Conservation (phyloP, 2,888 invertebrate genomes). For the Darwinula stevensoni region DNA sequence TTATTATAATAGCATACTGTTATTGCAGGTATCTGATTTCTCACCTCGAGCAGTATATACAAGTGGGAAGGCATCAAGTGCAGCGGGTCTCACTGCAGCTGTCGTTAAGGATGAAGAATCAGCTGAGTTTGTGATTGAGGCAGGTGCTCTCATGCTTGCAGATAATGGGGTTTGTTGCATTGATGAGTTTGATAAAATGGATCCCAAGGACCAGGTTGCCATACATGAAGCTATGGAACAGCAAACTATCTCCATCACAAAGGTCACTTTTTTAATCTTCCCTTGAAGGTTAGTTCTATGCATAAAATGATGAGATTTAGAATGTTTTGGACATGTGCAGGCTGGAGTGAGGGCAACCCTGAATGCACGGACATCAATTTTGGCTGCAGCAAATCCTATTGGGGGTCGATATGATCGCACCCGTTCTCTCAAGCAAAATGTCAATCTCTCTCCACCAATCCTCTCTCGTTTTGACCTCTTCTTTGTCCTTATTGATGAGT, state of each 20-base stretch:
- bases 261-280: no score
- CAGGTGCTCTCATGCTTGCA: constrained; percentile 96
- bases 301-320: not conserved
- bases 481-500: constrained; percentile 91
- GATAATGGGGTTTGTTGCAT: constrained; percentile 97
- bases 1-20: constrained; percentile 5
- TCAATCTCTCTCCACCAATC: constrained; percentile 72
- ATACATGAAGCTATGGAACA: constrained; percentile 99
- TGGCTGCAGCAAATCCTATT: constrained; percentile 93
- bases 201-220: constrained; percentile 81
- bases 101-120: constrained; percentile 95
- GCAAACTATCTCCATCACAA: constrained; percentile 93
- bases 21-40: no score
- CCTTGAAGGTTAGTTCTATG: not conserved
- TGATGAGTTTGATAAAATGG: constrained; percentile 99
- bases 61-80: constrained; percentile 88
- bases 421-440: constrained; percentile 78
- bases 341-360: constrained; percentile 89
- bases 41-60: constrained; percentile 91
- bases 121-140: constrained; percentile 95
- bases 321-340: constrained; percentile 20
- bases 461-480: constrained; percentile 98
- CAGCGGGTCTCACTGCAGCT: constrained; percentile 93
- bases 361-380: constrained; percentile 85
- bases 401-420: constrained; percentile 87